These are phyloP conservation scores for Aphelenchoides bicaudatus DNA, from an alignment of 2,888 invertebrate species.

Conservation along the genomic window DNA sequence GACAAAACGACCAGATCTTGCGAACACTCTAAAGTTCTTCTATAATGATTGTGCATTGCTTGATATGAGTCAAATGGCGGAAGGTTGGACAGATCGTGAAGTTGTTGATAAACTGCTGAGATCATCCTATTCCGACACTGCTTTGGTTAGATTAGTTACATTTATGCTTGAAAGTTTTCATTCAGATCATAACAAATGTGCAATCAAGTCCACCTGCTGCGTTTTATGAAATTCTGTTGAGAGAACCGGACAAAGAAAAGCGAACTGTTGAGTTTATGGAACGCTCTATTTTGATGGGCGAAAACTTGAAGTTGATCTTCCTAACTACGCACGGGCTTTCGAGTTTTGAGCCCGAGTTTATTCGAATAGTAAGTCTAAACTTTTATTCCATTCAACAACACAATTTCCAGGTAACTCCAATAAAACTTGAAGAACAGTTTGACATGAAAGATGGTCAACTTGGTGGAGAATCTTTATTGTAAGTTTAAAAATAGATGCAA, in stretches of 20 bases:
- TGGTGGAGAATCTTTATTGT: conserved; percentile 1
- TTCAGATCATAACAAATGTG: conserved; percentile 32
- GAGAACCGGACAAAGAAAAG: conserved; percentile 36
- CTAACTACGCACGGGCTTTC: conserved; percentile 20
- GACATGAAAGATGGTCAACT: conserved; percentile 19
- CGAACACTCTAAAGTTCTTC: conserved; percentile 16
- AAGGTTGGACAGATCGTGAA: conserved; percentile 25
- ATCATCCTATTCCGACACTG: conserved; percentile 25
- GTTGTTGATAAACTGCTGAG: conserved; percentile 22
- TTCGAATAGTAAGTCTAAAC: conserved; percentile 24
- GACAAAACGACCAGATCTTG: conserved; percentile 1
- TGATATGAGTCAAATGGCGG: conserved; percentile 11
- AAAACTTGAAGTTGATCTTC: conserved; percentile 20
- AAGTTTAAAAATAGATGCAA: background rate
- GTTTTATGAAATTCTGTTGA: conserved; percentile 28
- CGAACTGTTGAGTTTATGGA: conserved; percentile 20
- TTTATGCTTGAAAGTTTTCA: conserved; percentile 12
- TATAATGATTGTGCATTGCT: conserved; percentile 10
- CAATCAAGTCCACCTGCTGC: conserved; percentile 28
- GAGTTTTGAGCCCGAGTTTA: conserved; percentile 20
- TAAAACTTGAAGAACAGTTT: conserved; percentile 14
- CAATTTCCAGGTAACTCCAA: conserved; percentile 14
- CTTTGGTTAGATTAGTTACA: conserved; percentile 22
- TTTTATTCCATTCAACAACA: conserved; percentile 8
- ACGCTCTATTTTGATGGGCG: conserved; percentile 19